Base-by-base conservation (phyloP, 1,140 invertebrate species). In the Tribolium castaneum region DNA sequence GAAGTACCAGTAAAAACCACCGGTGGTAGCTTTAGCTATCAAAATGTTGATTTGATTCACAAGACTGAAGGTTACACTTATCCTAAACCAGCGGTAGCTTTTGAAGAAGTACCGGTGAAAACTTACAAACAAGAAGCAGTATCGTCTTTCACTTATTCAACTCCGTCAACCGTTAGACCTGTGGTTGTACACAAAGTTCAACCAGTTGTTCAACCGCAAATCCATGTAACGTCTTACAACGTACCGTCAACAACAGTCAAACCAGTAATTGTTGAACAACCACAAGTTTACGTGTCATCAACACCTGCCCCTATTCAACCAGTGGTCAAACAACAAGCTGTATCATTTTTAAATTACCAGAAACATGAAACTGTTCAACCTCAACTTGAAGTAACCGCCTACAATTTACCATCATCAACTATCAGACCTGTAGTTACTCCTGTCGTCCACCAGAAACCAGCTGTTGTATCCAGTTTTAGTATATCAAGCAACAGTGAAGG, bases 391-490 rank as follows among this genome's bases (percentile, higher is more conserved):
- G 22, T 59, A 3, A 22, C 54, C 7, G 30, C 54, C 5, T 49
- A 71, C 10, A 73, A 14, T 34, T 34, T 73, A 73, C 71, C 39
- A 12, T 35, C 30, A 10, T 35, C 52, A n/a, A 82, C 49, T 74
- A 70, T 66, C n/a, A 87, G 86, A 81, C 87, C 88, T 10, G 83
- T 70, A 35, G 82, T 87, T n/a, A 45, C 39, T 10, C 39, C 7
- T 10, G 6, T 45, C 35, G 83, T 88, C 88, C 77, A 84, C 87
- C 81, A 85, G 86, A 25, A 83, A 66, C 78, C 81, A 59, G 72
- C 81, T 16, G 75, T 83, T n/a, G 79, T 79, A 13, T 73, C 77
- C 6, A 83, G 75, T 50, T 82, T 77, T 30, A 75, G 59, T 22
- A 66, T 66, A 35, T 66, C 70, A 59, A 78, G 72, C 45, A 79